These are phyloP conservation scores for Rotaria magnacalcarata DNA, from an alignment of 2,888 invertebrate genomes.

Conservation along the genomic window DNA sequence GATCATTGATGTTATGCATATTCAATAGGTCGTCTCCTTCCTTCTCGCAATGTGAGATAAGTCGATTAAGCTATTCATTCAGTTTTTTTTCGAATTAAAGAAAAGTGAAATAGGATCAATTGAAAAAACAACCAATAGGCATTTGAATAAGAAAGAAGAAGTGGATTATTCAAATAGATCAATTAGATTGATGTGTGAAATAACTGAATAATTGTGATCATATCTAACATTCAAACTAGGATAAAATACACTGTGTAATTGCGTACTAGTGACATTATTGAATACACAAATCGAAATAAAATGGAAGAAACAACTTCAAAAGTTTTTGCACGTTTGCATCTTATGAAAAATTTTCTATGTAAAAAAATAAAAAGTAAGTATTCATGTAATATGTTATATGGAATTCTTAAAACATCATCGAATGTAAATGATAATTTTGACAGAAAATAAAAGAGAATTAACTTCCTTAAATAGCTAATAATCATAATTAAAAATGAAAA, in stretches of 20 bases:
- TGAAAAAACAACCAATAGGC: background rate
- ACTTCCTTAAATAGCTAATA: too few species aligned
- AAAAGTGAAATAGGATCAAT: background rate
- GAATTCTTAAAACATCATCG: too few species aligned
- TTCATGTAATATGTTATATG: too few species aligned
- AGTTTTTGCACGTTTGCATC: background rate
- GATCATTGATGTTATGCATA: conserved; percentile 23
- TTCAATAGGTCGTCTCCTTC: background rate
- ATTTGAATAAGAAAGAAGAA: background rate
- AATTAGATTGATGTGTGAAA: conserved; percentile 5
- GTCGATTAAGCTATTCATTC: background rate
- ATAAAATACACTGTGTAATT: background rate
- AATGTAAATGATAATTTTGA: too few species aligned
- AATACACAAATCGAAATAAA: conserved; percentile 22
- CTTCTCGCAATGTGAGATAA: background rate
- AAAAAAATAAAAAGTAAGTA: conserved; percentile 32
- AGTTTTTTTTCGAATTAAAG: background rate
- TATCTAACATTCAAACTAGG: background rate
- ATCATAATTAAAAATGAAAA: too few species aligned
- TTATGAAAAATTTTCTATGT: conserved; percentile 1
- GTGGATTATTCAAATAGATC: conserved; percentile 17
- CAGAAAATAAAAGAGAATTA: too few species aligned
- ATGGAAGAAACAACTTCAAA: conserved; percentile 33
- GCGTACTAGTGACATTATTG: background rate
- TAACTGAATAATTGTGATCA: background rate